Percentiles rank a stretch among this genome's conserved stretches.
Evolutionary conservation across 2,797 vertebrate species (phyloP).

Genomic region (Propithecus perrieri): DNA sequence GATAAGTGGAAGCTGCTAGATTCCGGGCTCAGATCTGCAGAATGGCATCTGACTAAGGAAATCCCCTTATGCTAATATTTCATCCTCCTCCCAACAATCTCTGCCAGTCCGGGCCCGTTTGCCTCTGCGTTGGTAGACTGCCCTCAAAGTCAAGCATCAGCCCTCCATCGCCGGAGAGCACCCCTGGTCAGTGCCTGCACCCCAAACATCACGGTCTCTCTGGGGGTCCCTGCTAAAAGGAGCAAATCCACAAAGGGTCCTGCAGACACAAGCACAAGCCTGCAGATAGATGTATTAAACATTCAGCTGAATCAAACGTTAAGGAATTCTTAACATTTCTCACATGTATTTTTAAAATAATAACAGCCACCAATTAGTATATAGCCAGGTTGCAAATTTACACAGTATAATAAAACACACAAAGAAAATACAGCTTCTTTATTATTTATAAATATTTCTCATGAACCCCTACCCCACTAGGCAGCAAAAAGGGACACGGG

Average conservation of each 20-base stretch:
- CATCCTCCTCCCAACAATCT: not conserved
- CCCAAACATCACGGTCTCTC: not conserved
- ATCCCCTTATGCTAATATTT: not conserved
- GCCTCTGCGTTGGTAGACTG: not conserved
- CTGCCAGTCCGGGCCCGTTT: not conserved
- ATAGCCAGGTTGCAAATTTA: not conserved
- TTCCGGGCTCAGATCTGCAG: not conserved
- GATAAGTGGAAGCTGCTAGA: not conserved
- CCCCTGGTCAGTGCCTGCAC: not conserved
- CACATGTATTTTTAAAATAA: not conserved
- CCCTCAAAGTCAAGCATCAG: not conserved
- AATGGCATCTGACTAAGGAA: not conserved
- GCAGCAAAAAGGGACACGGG: not conserved
- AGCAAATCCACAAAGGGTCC: not conserved
- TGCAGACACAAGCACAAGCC: not conserved
- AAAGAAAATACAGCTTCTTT: not conserved
- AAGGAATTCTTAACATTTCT: not conserved
- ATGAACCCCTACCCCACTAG: not conserved
- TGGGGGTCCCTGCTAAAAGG: not conserved
- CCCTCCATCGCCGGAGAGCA: not conserved
- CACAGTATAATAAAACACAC: not conserved
- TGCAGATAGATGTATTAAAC: not conserved
- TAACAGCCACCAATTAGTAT: not conserved
- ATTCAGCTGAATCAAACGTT: not conserved
- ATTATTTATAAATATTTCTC: not conserved